Percentiles rank a stretch among this genome's conserved stretches.
These are phyloP conservation scores for Muricea muricata DNA, from an alignment of 92 coral and sea anemone genomes.

Conservation along the genomic window DNA sequence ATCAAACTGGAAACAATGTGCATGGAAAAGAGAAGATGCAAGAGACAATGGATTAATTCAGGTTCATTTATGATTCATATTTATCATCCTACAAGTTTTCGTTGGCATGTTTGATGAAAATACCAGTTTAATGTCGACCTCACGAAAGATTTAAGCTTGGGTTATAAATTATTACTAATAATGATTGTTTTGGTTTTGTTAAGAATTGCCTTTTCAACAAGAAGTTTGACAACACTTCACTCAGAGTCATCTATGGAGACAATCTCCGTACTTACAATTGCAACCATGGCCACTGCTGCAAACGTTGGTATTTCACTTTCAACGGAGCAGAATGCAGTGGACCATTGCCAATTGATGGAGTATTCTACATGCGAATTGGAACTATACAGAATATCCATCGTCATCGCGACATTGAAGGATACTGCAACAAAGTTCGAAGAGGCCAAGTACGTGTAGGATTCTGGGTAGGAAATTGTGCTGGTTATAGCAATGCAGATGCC, in stretches of 20 bases:
- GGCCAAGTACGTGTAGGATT: conserved; percentile 13
- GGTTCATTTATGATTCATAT: neutral
- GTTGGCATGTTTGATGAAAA: neutral
- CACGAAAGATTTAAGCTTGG: neutral
- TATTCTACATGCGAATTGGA: conserved; percentile 2
- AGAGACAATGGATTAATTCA: conserved; percentile 30
- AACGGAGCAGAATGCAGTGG: conserved; percentile 17
- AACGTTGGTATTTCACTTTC: no score
- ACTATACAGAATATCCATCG: conserved; percentile 11
- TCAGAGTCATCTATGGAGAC: conserved; percentile 24
- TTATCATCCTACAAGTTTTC: neutral
- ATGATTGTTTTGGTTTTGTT: neutral
- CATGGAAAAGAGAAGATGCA: conserved; percentile 5
- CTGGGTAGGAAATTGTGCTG: conserved; percentile 11
- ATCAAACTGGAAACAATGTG: conserved; percentile 34
- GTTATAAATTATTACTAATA: neutral
- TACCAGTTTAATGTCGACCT: no score
- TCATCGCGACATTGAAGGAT: conserved; percentile 35
- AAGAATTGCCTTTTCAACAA: conserved; percentile 10
- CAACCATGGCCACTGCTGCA: conserved; percentile 24
- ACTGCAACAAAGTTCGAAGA: neutral
- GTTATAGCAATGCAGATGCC: conserved; percentile 33
- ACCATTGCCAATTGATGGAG: conserved; percentile 30
- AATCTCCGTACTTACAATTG: conserved; percentile 13
- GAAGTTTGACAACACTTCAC: conserved; percentile 31